Base-by-base conservation (phyloP, 2,888 invertebrate genomes). In the Epinotia nisella region DNA sequence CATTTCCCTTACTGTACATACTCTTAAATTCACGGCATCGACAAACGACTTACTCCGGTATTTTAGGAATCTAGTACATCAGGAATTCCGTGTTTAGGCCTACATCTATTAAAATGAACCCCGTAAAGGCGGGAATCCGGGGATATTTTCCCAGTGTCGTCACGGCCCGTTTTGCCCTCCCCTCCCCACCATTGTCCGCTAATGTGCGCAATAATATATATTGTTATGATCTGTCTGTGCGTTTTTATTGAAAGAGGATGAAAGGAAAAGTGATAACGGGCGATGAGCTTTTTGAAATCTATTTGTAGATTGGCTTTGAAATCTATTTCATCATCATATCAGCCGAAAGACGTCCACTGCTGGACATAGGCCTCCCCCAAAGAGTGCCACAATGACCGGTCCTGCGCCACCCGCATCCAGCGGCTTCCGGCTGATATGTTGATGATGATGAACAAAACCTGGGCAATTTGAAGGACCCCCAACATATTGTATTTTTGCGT, bases 191-290 rank as follows among this genome's bases (percentile, higher is more conserved):
- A 66, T 66, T 66, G 55, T 66, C 24, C 24, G 66, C 11, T 66
- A 66, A 66, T 66, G 66, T 66, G 41, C 55, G n/a, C 66, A 66
- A 66, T 56, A 66, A 66, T 66, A 66, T 66, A 51, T 56, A 56
- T 66, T 66, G 41, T 66, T 21, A 65, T 15, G 55, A 41, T 17
- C 39, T 65, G 19, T 65, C 17, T 41, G 29, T n/a, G 21, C 61
- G 65, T 56, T 66, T 66, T 10, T 66, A 56, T 66, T 41, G 55
- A 66, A 66, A 41, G 19, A 41, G 55, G 9, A 53, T 55, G 53
- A 55, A 56, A 56, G 66, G 66, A 21, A 17, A 41, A 56, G 11
- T n/a, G 66, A 24, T 66, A 41, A 55, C 13, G 39, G 7, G 55
- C n/a, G 41, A 56, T 55, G 65, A 17, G 55, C 66, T 24, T 45